These are phyloP conservation scores for Gila orcuttii DNA, from an alignment of 2,113 vertebrate species.

Conservation along the genomic window DNA sequence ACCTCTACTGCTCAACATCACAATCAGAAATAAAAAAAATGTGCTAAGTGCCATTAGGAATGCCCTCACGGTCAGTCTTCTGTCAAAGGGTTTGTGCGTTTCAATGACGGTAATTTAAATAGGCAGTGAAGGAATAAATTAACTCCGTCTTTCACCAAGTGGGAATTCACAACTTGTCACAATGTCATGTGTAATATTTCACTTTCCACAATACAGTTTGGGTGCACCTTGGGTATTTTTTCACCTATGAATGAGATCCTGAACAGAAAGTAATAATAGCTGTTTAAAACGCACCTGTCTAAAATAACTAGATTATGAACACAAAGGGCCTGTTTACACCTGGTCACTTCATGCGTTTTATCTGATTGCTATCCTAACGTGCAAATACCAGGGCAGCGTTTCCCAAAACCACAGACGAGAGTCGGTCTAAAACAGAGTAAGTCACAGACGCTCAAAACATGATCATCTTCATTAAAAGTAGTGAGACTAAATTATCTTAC, in stretches of 20 bases:
- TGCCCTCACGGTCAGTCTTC: constrained; percentile 14
- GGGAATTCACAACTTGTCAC: constrained; percentile 9
- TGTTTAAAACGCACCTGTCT: neutral
- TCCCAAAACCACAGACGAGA: no score
- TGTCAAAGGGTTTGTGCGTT: constrained; percentile 1
- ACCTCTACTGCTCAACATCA: neutral
- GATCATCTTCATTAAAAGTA: no score
- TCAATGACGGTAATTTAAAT: constrained; percentile 43
- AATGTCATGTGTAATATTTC: constrained; percentile 28
- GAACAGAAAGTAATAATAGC: neutral
- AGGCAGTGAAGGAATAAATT: constrained; percentile 35
- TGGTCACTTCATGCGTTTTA: no score
- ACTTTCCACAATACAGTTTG: neutral
- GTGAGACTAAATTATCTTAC: no score
- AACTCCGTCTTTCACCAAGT: constrained; percentile 25
- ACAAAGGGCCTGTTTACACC: neutral
- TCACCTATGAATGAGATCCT: neutral
- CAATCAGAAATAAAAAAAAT: neutral
- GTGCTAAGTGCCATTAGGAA: neutral
- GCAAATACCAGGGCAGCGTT: no score
- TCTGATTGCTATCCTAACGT: no score
- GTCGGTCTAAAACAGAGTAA: no score
- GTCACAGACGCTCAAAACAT: no score
- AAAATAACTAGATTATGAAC: neutral
- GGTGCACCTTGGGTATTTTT: constrained; percentile 13